phyloP scores from a whole-genome alignment of 1,140 invertebrate genomes.

The Aphaenogaster ashmeadi region DNA sequence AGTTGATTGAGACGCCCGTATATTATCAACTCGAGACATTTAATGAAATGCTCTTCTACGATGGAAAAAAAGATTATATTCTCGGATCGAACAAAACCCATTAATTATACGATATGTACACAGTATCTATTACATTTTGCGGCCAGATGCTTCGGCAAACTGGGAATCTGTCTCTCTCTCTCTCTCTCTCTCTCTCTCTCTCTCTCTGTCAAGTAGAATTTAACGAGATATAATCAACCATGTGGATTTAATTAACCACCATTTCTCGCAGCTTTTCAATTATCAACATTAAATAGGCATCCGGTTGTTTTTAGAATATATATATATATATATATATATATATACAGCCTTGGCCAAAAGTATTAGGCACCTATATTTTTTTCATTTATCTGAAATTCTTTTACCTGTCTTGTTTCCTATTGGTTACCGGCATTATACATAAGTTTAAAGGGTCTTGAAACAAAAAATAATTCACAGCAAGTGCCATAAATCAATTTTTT shows the following conservation, averaged over 20 bases:
- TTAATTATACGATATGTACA: not conserved
- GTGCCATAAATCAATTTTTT: too few species aligned
- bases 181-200: not conserved
- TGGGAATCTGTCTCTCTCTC: not conserved
- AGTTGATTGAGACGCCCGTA: slow-evolving; percentile 47
- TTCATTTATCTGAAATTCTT: too few species aligned
- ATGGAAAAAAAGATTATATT: not conserved
- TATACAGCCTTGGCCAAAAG: too few species aligned
- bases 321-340: too few species aligned
- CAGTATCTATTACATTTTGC: not conserved
- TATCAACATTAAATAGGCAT: not conserved
- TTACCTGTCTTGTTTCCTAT: too few species aligned
- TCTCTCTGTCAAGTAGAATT: not conserved
- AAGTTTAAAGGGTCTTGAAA: too few species aligned
- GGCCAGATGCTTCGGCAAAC: not conserved
- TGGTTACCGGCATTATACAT: too few species aligned
- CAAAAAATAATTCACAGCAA: too few species aligned
- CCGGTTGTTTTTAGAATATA: too few species aligned
- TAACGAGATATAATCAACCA: not conserved
- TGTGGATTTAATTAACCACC: not conserved
- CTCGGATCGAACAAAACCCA: not conserved
- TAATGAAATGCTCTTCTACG: not conserved
- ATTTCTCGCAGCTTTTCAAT: not conserved
- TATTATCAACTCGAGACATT: slow-evolving; percentile 5
- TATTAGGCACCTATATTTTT: too few species aligned